Evolutionary conservation across 2,888 invertebrate species (phyloP), one percentile per base, ranked within the genome.

Genomic region (Acanthoscelides obtectus): DNA sequence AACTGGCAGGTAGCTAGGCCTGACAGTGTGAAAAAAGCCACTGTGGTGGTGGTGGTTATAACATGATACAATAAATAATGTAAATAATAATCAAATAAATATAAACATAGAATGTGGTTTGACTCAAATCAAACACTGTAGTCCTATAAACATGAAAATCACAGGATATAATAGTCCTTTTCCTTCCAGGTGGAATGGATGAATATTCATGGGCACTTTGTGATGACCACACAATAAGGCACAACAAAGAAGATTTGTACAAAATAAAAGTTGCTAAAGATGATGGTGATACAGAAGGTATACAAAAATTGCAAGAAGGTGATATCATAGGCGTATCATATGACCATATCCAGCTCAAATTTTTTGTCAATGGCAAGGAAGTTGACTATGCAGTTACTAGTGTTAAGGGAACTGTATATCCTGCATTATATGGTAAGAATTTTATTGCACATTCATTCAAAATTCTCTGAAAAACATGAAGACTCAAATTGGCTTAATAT

Each of bases 281-380:
- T 63, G 20, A 20, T 21, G 20, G 77, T n/a, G 71, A 71, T 22
- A 84, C 84, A 64, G 80, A 83, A 22, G 86, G 85, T 72, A 85
- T 86, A 73, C 84, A 85, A 72, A 89, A 91, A 81, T 92, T 94
- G 2, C 93, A 94, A 81, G 98, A 99, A 86, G 98, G 99, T 22
- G 99, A 99, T 84, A 91, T 96, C 71, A 90, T 98, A 80, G 98
- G 99, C 22, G 88, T 99, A 63, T 93, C 96, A 0, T 99, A 95
- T 84, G 98, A 99, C 84, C 99, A 99, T 84, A 93, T 98, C 73
- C 96, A 99, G 82, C 87, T 99, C 73, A 97, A 96, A 84, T 97
- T 99, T 87, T 98, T 91, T 85, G 87, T 97, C 65, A 99, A 99
- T 87, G 98, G 98, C 1, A 93, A 92, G 82, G 91, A 92, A 80